These are phyloP conservation scores for Sternarchorhynchus goeldii DNA, from an alignment of 2,797 vertebrate species.

Conservation along the genomic window DNA sequence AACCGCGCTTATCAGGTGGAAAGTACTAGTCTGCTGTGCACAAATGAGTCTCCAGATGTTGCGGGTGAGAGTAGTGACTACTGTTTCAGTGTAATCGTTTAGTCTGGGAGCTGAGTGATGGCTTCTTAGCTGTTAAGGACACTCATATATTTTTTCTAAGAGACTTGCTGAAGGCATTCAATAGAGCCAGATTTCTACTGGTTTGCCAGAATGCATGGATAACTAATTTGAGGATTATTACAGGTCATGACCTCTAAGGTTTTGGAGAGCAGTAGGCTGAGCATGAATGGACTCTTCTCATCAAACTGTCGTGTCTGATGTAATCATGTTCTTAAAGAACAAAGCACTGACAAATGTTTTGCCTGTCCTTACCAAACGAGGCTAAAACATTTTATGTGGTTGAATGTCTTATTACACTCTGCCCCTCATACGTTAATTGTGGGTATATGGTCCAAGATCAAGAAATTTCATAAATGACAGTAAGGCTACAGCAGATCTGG, in stretches of 20 bases:
- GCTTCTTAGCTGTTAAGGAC: not conserved
- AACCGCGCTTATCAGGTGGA: constrained; percentile 42
- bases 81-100: constrained; percentile 41
- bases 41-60: constrained; percentile 36
- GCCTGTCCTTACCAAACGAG: not conserved
- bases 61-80: constrained; percentile 19
- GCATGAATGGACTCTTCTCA: not conserved
- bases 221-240: not conserved
- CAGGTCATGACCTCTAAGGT: too few species aligned
- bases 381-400: not conserved
- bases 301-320: not conserved
- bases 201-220: not conserved
- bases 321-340: not conserved
- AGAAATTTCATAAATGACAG: not conserved
- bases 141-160: not conserved
- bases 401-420: not conserved
- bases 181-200: not conserved
- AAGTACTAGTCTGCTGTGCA: constrained; percentile 33
- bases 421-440: too few species aligned
- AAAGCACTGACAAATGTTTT: not conserved
- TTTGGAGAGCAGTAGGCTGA: too few species aligned
- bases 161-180: not conserved
- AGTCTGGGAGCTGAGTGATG: constrained; percentile 28
- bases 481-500: not conserved
- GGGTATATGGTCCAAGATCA: not conserved